Conservation (phyloP, 2,888 invertebrate genomes). For the Tubulanus polymorphus region DNA sequence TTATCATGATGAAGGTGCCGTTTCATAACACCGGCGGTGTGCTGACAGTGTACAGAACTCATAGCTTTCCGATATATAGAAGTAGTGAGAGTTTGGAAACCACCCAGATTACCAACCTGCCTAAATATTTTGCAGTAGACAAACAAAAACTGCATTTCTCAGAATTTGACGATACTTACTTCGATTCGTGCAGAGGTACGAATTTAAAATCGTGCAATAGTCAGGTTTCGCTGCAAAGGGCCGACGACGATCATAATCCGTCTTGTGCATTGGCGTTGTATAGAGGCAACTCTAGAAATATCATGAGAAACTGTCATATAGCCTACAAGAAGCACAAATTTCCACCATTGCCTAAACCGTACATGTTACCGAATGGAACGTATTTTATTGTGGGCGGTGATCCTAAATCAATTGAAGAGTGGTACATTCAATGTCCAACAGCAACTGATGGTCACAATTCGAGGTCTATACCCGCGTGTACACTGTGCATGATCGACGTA, state of each 20-base stretch:
- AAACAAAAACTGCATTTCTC: background rate
- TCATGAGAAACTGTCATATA: background rate
- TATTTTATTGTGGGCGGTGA: constrained; percentile 1
- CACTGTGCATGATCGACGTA: background rate
- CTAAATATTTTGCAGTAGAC: background rate
- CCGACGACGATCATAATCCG: background rate
- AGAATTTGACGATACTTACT: constrained; percentile 1
- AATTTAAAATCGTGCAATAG: constrained; percentile 2
- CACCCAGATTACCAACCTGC: background rate
- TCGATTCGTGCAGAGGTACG: background rate
- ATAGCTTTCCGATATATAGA: background rate
- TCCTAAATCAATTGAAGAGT: background rate
- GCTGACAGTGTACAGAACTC: background rate
- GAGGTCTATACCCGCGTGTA: background rate
- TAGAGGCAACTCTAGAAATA: background rate
- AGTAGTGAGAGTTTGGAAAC: background rate
- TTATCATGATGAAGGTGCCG: constrained; percentile 1
- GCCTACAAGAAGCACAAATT: background rate
- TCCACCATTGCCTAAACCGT: background rate
- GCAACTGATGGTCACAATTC: background rate
- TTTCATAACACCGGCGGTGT: background rate
- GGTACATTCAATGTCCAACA: background rate
- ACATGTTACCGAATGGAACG: constrained; percentile 3
- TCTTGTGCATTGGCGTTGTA: constrained; percentile 1
- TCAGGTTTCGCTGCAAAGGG: background rate